These are phyloP conservation scores for Zaprionus inermis DNA, from an alignment of 1,140 invertebrate genomes.

Conservation along the genomic window DNA sequence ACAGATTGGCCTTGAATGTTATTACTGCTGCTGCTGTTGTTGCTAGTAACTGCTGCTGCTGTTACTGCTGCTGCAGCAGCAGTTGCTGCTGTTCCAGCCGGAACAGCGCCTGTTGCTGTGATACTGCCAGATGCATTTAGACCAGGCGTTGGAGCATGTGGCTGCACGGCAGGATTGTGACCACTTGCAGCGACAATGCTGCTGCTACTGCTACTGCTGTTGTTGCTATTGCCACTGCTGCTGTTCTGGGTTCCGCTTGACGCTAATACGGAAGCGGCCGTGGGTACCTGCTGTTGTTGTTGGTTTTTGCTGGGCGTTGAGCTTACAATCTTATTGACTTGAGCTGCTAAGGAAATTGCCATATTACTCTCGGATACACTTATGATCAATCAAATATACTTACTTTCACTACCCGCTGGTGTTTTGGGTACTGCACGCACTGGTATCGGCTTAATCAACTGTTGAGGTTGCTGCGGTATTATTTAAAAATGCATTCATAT, in stretches of 20 bases:
- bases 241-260: conserved; percentile 49
- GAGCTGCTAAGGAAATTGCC: conserved; percentile 38
- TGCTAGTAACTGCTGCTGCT: conserved; percentile 32
- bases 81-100: conserved; percentile 28
- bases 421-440: conserved; percentile 89
- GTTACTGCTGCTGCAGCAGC: conserved; percentile 30
- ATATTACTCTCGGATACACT: background rate
- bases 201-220: conserved; percentile 49
- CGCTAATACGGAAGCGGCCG: conserved; percentile 65
- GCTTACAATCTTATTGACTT: conserved; percentile 81
- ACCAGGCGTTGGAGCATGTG: conserved; percentile 73
- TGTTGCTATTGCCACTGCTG: conserved; percentile 49
- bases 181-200: conserved; percentile 50
- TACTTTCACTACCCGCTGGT: conserved; percentile 82
- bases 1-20: conserved; percentile 83
- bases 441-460: conserved; percentile 90
- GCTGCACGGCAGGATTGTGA: conserved; percentile 74
- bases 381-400: conserved; percentile 13
- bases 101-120: conserved; percentile 23
- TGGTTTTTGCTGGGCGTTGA: conserved; percentile 84
- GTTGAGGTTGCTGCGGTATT: conserved; percentile 71
- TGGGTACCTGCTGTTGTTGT: conserved; percentile 33
- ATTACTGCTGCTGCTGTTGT: conserved; percentile 49
- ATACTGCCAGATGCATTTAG: conserved; percentile 46
- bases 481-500: background rate